phyloP scores from a whole-genome alignment of 2,113 vertebrate species.

The Bostrychus sinensis region DNA sequence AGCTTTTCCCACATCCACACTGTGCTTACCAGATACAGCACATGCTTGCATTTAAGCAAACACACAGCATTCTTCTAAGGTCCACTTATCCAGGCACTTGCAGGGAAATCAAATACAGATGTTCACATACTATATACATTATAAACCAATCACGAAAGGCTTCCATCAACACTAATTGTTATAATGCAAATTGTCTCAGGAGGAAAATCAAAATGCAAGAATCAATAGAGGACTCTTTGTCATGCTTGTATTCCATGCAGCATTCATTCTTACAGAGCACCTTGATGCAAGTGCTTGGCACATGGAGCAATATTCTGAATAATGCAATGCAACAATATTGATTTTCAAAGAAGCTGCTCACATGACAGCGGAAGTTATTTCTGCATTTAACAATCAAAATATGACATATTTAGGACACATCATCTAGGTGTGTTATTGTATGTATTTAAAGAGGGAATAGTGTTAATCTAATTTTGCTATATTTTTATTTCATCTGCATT shows the following conservation, averaged over 20 bases:
- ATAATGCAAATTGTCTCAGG: slow-evolving; percentile 28
- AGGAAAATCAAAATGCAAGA: slow-evolving; percentile 45
- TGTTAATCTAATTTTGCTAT: neutral
- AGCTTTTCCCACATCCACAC: slow-evolving; percentile 28
- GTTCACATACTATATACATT: neutral
- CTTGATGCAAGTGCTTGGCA: slow-evolving; percentile 25
- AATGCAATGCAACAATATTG: slow-evolving; percentile 45
- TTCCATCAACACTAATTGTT: neutral
- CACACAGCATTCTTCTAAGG: slow-evolving; percentile 13
- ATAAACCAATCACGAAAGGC: slow-evolving; percentile 24
- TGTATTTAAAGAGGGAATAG: slow-evolving; percentile 30
- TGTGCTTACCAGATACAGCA: slow-evolving; percentile 17
- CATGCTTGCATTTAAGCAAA: slow-evolving; percentile 9
- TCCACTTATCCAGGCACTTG: neutral
- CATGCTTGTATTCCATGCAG: slow-evolving; percentile 47
- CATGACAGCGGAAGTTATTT: slow-evolving; percentile 13
- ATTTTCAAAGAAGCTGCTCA: slow-evolving; percentile 27
- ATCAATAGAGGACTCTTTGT: slow-evolving; percentile 52
- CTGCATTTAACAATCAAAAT: slow-evolving; percentile 25
- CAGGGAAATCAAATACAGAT: slow-evolving; percentile 10
- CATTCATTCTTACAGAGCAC: slow-evolving; percentile 51
- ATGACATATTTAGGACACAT: slow-evolving; percentile 35
- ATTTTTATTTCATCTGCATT: no score
- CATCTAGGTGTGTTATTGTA: slow-evolving; percentile 26
- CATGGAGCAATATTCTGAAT: slow-evolving; percentile 43